Evolutionary conservation across 2,113 vertebrate species (phyloP).

Genomic region (Rhinolophus sinicus): DNA sequence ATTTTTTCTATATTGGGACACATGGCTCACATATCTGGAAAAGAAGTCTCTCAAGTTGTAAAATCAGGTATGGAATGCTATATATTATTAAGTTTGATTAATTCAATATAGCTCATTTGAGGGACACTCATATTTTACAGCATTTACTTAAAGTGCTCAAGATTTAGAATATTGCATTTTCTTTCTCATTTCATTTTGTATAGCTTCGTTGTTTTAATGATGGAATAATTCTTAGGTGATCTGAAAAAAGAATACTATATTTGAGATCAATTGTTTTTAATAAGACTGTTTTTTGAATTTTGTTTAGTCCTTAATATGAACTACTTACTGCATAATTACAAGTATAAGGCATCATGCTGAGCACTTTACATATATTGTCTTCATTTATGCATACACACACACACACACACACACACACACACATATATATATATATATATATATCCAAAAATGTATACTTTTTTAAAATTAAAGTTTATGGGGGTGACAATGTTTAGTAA

Average conservation of each 20-base stretch:
- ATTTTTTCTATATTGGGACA: constrained; percentile 98
- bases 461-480: too few relatives aligned
- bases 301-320: background rate
- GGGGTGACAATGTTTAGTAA: too few relatives aligned
- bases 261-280: background rate
- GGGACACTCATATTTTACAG: background rate
- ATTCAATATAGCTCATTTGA: constrained; percentile 4
- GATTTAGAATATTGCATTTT: background rate
- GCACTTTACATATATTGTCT: background rate
- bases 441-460: too few relatives aligned
- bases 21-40: constrained; percentile 91
- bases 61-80: constrained; percentile 89
- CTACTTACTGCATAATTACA: background rate
- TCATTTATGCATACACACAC: constrained; percentile 7
- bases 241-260: background rate
- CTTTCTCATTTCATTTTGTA: background rate
- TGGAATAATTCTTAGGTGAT: constrained; percentile 16
- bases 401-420: too few relatives aligned
- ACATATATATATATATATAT: background rate
- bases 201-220: constrained; percentile 9
- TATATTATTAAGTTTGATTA: constrained; percentile 2
- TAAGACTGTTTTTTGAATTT: background rate
- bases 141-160: background rate
- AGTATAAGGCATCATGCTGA: constrained; percentile 1
- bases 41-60: constrained; percentile 92